Percentiles rank a stretch among this genome's conserved stretches.
Conservation (phyloP, 2,113 vertebrate species). For the Bujurquina vittata region DNA sequence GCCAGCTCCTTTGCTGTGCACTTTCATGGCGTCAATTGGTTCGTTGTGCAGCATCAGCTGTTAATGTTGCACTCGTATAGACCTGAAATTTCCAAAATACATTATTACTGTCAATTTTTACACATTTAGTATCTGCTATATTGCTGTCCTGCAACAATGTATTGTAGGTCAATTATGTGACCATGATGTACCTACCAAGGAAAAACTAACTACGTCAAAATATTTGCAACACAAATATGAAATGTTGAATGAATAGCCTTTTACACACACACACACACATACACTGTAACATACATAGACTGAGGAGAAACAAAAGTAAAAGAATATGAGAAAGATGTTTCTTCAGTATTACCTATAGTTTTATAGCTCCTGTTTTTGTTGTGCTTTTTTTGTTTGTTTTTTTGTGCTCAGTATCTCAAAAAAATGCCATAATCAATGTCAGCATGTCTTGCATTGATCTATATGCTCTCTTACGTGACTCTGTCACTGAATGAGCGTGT, state of each 20-base stretch:
- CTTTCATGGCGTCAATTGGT: background rate
- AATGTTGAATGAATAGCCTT: background rate
- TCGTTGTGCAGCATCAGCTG: background rate
- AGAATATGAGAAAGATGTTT: background rate
- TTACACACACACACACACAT: background rate
- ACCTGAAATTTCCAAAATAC: background rate
- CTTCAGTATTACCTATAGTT: background rate
- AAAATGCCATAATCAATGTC: background rate
- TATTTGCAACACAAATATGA: constrained; percentile 42
- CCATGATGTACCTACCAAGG: constrained; percentile 34
- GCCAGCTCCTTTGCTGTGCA: background rate
- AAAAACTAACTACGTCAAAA: background rate
- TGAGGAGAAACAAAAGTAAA: background rate
- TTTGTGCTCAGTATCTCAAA: background rate
- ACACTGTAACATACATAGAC: background rate
- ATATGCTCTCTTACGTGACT: constrained; percentile 11
- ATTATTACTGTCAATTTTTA: background rate
- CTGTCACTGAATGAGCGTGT: constrained; percentile 35
- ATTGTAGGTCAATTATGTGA: constrained; percentile 1
- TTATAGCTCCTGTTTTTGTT: background rate
- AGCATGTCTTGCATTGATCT: no score
- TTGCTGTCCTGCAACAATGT: background rate
- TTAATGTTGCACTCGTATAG: background rate
- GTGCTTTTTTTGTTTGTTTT: background rate
- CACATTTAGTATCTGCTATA: background rate